Base-by-base conservation (phyloP, 2,797 vertebrate genomes). In the Chromis chromis region DNA sequence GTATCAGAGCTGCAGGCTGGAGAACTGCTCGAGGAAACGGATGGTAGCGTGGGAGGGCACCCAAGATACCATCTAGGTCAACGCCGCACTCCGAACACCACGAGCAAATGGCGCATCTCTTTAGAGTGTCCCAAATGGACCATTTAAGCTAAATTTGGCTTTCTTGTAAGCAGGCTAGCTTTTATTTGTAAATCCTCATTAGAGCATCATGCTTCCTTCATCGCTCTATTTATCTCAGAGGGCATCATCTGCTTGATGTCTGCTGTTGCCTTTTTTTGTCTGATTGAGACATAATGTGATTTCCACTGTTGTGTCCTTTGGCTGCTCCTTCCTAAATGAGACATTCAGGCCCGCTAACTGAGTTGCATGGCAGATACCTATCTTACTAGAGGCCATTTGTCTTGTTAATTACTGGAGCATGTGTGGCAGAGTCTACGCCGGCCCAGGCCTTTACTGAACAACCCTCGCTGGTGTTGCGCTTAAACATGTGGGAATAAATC, bases 241-340 rank as follows among this genome's bases (percentile, higher is more conserved):
- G 80, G 69, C 46, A 67, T 66, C 71, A 62, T 75, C 69, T 21
- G 84, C 76, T 68, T 71, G 67, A 69, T 53, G 74, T 71, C 75
- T 83, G 83, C 71, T 81, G 69, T 66, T 84, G 62, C 42, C 67
- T 5, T 70, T 25, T 25, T 73, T 78, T 71, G 78, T 69, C 64
- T 83, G 88, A 89, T 86, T 62, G 86, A 87, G 81, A 79, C 83
- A 88, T 91, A 88, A 92, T 91, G 82, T 74, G 83, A 90, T 91
- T 91, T 88, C 74, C 83, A 69, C 82, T 79, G 78, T 80, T 70
- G 25, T 88, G 81, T 90, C 88, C 88, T 70, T 49, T 65, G 87
- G 85, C 88, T 80, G 89, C 79, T 87, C 59, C 76, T 67, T 83
- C 60, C 79, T 86, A 78, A 91, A 91, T 84, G 85, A 87, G 65